These are phyloP conservation scores for Coleophora flavipennella DNA, from an alignment of 2,888 invertebrate genomes.

Conservation along the genomic window DNA sequence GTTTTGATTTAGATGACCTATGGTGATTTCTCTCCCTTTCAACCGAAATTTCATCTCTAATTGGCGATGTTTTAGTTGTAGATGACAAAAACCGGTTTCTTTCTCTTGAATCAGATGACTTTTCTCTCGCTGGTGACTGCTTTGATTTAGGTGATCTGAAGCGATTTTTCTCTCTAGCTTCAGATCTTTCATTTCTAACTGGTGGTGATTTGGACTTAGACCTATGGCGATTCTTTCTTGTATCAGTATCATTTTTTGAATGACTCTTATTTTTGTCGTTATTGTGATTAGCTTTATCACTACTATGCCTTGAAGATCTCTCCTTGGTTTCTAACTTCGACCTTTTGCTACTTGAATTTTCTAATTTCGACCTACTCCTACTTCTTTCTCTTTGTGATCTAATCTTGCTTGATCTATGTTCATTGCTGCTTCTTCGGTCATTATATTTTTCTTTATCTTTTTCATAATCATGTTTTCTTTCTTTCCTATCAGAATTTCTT, in stretches of 20 bases:
- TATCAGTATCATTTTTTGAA: slow-evolving; percentile 3
- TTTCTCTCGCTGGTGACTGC: too few relatives aligned
- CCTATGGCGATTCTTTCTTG: neutral
- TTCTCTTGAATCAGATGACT: too few relatives aligned
- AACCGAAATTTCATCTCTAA: too few relatives aligned
- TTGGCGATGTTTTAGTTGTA: too few relatives aligned
- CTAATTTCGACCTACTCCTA: slow-evolving; percentile 13
- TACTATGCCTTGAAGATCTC: neutral
- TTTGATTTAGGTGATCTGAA: slow-evolving; percentile 1
- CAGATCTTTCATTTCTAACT: too few relatives aligned
- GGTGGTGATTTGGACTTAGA: neutral
- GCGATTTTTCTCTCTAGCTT: slow-evolving; percentile 6
- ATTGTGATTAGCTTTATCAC: slow-evolving; percentile 9
- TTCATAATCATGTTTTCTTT: slow-evolving; percentile 8
- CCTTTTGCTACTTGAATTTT: slow-evolving; percentile 10
- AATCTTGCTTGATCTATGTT: too few relatives aligned
- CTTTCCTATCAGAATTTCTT: neutral
- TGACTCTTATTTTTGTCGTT: neutral
- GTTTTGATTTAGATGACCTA: slow-evolving; percentile 7
- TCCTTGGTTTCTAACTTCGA: slow-evolving; percentile 3
- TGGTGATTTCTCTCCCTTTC: slow-evolving; percentile 13
- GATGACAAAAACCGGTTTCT: too few relatives aligned
- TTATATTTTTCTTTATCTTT: slow-evolving; percentile 7
- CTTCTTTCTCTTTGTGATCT: neutral
- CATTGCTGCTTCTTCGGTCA: neutral